Conservation (phyloP, 2,888 invertebrate species). For the Aethes cnicana region DNA sequence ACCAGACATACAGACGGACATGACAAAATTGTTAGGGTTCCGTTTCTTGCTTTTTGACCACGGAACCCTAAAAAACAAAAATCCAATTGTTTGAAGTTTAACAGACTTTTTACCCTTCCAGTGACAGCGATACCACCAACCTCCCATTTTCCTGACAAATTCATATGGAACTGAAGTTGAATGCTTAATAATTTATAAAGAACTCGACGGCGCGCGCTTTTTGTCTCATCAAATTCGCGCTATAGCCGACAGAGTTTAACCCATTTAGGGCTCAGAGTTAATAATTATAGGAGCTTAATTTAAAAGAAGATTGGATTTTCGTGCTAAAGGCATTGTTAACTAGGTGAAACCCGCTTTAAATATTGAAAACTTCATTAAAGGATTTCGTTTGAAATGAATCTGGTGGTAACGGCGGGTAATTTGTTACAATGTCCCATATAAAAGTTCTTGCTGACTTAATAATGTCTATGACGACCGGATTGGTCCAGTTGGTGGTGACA, state of each 20-base stretch:
- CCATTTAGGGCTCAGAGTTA: conserved; percentile 13
- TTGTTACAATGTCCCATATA: conserved; percentile 1
- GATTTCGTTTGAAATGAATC: conserved; percentile 25
- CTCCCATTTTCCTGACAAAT: conserved; percentile 11
- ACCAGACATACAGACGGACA: no score
- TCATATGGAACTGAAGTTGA: conserved; percentile 18
- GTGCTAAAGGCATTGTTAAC: conserved; percentile 12
- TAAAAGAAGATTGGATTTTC: background rate
- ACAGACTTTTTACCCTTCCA: background rate
- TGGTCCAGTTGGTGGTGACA: no score
- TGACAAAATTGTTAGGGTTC: no score
- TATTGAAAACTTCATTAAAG: conserved; percentile 27
- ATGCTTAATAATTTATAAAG: conserved; percentile 41
- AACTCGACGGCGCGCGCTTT: conserved; percentile 35
- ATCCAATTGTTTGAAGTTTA: no score
- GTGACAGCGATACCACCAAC: conserved; percentile 1
- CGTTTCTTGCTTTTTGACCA: background rate
- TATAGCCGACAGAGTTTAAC: conserved; percentile 35
- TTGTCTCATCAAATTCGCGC: conserved; percentile 41
- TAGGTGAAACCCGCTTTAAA: conserved; percentile 28
- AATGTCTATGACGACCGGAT: no score
- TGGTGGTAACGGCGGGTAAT: background rate
- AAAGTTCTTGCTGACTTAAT: background rate
- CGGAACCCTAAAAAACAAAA: background rate
- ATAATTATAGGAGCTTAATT: conserved; percentile 1